Conservation (phyloP, 2,113 vertebrate genomes). For the Epinephelus fuscoguttatus region DNA sequence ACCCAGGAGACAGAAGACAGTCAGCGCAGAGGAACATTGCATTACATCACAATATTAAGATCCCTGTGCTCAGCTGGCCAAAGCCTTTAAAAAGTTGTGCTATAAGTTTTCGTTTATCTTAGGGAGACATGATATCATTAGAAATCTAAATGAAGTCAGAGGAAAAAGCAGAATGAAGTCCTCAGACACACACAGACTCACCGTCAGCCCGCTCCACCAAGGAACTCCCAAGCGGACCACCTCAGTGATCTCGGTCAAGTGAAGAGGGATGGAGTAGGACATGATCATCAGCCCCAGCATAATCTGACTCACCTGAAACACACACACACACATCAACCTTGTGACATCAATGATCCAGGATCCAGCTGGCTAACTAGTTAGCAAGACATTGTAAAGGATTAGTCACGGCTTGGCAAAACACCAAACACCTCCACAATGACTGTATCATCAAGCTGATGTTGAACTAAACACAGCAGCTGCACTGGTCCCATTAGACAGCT, state of each 20-base stretch:
- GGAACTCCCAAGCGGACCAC: conserved; percentile 78
- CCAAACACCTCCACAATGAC: no score
- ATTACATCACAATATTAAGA: neutral
- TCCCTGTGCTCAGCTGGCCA: neutral
- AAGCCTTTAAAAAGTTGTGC: neutral
- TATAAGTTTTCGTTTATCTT: neutral
- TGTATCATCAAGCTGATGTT: no score
- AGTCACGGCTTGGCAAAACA: neutral
- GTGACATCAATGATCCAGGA: neutral
- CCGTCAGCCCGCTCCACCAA: conserved; percentile 82
- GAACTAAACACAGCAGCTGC: neutral
- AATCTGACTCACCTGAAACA: conserved; percentile 80
- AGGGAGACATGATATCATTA: neutral
- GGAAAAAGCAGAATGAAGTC: neutral
- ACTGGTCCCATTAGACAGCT: no score
- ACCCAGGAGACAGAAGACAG: neutral
- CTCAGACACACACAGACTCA: conserved; percentile 45
- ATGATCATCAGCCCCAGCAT: conserved; percentile 83
- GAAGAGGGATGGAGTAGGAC: conserved; percentile 81
- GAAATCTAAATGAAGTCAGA: neutral
- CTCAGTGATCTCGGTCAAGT: conserved; percentile 66
- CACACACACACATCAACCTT: neutral
- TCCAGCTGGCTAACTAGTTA: neutral
- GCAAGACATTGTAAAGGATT: neutral
- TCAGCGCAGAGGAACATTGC: neutral